Evolutionary conservation across 2,797 vertebrate genomes (phyloP).

Genomic region (Danio choprae): DNA sequence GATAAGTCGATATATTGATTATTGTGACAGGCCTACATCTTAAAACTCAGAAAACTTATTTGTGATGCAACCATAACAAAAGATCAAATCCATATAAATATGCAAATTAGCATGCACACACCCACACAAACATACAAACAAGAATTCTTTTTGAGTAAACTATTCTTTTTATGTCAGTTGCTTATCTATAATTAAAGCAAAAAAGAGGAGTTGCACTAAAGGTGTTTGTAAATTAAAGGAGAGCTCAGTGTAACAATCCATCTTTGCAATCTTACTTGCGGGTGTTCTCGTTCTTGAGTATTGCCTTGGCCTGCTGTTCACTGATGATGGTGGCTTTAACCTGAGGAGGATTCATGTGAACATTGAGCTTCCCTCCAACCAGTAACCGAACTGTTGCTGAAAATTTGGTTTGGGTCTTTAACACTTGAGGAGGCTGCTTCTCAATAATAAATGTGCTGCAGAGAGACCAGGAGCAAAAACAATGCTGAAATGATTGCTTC

Average conservation of each 20-base stretch:
- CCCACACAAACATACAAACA: no score
- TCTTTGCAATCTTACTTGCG: conserved; percentile 72
- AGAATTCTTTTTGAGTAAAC: no score
- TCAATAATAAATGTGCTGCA: conserved; percentile 95
- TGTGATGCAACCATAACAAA: no score
- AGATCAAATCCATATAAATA: no score
- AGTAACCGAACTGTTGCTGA: conserved; percentile 92
- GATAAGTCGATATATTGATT: no score
- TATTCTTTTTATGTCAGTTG: not conserved
- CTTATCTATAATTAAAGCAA: not conserved
- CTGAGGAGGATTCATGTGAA: conserved; percentile 97
- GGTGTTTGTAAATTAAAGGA: not conserved
- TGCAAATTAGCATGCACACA: no score
- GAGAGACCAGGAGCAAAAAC: conserved; percentile 5
- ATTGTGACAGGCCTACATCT: no score
- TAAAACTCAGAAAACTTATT: no score
- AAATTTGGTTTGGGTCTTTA: conserved; percentile 95
- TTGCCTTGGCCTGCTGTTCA: conserved; percentile 93
- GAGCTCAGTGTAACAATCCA: not conserved
- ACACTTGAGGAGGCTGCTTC: conserved; percentile 94
- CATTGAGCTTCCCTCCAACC: conserved; percentile 94
- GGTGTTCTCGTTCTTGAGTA: conserved; percentile 94
- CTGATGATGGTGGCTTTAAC: conserved; percentile 97
- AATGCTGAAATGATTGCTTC: not conserved
- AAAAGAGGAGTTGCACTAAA: not conserved